These are phyloP conservation scores for Solenodon paradoxus DNA, from an alignment of 2,113 vertebrate species.

Conservation along the genomic window DNA sequence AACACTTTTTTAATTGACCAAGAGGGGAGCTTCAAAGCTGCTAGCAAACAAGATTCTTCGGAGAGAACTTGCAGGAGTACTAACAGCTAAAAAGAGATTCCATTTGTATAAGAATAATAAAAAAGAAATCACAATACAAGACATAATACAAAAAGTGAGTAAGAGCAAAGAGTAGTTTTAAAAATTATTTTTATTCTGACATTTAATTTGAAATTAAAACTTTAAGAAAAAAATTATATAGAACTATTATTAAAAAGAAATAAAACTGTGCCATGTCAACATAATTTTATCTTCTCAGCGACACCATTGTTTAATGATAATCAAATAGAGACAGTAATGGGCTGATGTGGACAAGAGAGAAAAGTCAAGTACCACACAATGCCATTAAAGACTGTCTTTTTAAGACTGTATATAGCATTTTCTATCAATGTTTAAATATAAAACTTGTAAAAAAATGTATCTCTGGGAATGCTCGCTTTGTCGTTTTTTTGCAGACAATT, in stretches of 20 bases:
- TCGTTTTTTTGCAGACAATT: conserved; percentile 83
- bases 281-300: not conserved
- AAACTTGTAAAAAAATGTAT: conserved; percentile 73
- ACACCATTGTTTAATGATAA: not conserved
- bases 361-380: conserved; percentile 36
- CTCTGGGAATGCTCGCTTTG: conserved; percentile 79
- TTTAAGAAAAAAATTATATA: not conserved
- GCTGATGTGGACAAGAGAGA: not conserved
- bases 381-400: conserved; percentile 4
- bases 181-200: not conserved
- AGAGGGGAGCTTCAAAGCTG: not conserved
- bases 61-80: not conserved
- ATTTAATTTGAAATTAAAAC: not conserved
- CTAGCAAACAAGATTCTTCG: not conserved
- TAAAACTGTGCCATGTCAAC: not conserved
- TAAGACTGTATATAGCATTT: conserved; percentile 45
- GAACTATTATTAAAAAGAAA: not conserved
- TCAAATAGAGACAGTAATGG: not conserved
- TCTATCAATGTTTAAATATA: conserved; percentile 41
- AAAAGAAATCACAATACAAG: not conserved
- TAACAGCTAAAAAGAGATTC: not conserved
- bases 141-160: not conserved
- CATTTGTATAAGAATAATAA: not conserved
- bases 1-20: not conserved
- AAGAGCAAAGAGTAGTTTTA: not conserved